Evolutionary conservation across 2,113 vertebrate genomes (phyloP).

Genomic region (Morone chrysops): DNA sequence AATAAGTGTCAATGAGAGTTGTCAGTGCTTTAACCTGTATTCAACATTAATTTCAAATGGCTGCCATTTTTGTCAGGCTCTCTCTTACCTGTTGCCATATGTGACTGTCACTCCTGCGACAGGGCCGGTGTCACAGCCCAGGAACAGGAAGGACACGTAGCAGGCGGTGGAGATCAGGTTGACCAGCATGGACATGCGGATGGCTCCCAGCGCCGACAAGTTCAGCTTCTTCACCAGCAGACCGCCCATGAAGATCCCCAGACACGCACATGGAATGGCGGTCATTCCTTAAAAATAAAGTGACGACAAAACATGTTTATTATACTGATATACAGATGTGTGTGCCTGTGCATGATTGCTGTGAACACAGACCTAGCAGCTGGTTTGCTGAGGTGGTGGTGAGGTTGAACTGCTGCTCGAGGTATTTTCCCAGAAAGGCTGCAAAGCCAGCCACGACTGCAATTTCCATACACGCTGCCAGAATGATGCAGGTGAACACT

Average conservation of each 20-base stretch:
- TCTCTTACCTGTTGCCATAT: constrained; percentile 93
- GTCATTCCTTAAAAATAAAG: constrained; percentile 90
- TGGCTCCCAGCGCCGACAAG: constrained; percentile 94
- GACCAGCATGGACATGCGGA: constrained; percentile 98
- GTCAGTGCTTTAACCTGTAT: neutral
- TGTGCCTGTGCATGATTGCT: neutral
- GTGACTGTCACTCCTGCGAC: constrained; percentile 95
- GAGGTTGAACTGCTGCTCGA: constrained; percentile 99
- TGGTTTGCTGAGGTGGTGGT: constrained; percentile 98
- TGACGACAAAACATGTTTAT: accelerated
- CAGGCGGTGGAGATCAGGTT: constrained; percentile 97
- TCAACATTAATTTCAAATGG: neutral
- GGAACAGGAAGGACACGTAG: constrained; percentile 97
- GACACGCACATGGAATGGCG: constrained; percentile 95
- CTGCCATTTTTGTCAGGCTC: neutral
- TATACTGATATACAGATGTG: neutral
- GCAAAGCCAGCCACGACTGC: constrained; percentile 97
- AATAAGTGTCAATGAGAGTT: too few species aligned
- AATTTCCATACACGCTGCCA: constrained; percentile 98
- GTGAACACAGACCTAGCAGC: constrained; percentile 89
- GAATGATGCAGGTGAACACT: constrained; percentile 96
- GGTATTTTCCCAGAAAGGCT: constrained; percentile 96
- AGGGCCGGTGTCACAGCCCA: constrained; percentile 95
- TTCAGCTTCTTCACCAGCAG: constrained; percentile 98
- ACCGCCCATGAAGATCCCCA: constrained; percentile 98